Conservation (phyloP, 2,113 vertebrate genomes). For the Chionodraco myersi region DNA sequence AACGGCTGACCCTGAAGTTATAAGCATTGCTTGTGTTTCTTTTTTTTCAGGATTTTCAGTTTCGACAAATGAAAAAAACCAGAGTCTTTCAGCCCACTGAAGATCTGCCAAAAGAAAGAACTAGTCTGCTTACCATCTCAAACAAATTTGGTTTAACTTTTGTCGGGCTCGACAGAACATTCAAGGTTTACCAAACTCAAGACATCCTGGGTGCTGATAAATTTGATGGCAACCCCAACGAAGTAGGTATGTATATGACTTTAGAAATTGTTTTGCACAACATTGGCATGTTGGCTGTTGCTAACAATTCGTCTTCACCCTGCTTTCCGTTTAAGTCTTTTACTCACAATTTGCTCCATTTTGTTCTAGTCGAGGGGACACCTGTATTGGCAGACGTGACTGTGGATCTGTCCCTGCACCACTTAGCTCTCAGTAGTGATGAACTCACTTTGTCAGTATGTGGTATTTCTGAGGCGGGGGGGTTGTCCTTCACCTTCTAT, state of each 20-base stretch:
- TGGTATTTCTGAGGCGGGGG: slow-evolving; percentile 81
- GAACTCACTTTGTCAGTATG: slow-evolving; percentile 92
- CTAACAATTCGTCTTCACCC: neutral
- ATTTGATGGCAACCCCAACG: slow-evolving; percentile 88
- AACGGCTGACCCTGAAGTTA: neutral
- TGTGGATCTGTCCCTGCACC: slow-evolving; percentile 87
- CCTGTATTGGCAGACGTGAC: slow-evolving; percentile 81
- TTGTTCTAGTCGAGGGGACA: slow-evolving; percentile 85
- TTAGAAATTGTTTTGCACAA: neutral
- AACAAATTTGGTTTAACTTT: slow-evolving; percentile 93
- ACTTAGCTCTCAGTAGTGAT: slow-evolving; percentile 93
- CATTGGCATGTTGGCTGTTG: neutral
- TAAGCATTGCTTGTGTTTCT: neutral
- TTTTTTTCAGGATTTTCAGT: slow-evolving; percentile 91
- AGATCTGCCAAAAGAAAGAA: slow-evolving; percentile 90
- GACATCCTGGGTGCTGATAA: slow-evolving; percentile 88
- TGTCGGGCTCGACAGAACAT: slow-evolving; percentile 84
- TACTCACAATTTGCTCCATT: neutral
- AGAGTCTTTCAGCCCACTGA: slow-evolving; percentile 88
- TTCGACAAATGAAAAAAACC: slow-evolving; percentile 94
- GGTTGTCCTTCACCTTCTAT: slow-evolving; percentile 89
- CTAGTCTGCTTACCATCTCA: slow-evolving; percentile 89
- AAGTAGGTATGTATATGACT: slow-evolving; percentile 85
- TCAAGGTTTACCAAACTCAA: slow-evolving; percentile 89
- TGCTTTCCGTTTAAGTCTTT: neutral